Evolutionary conservation across 2,888 invertebrate species (phyloP).

Genomic region (Cataglyphis rosenhaueri): DNA sequence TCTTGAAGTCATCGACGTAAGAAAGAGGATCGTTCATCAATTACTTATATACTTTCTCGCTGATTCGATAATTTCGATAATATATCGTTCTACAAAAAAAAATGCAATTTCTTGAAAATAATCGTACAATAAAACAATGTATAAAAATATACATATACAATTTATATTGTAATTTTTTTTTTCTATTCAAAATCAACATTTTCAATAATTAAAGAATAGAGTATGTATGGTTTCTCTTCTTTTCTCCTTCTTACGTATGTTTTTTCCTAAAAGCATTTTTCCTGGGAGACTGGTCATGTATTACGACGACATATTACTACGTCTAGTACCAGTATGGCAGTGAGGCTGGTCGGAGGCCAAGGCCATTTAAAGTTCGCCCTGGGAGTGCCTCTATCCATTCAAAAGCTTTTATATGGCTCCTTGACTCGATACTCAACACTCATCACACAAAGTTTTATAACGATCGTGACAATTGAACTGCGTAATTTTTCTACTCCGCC

Average conservation of each 20-base stretch:
- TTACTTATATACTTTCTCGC: constrained; percentile 23
- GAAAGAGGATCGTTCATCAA: constrained; percentile 50
- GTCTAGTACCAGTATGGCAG: constrained; percentile 41
- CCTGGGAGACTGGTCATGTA: constrained; percentile 10
- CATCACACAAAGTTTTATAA: constrained; percentile 28
- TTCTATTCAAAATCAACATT: not conserved
- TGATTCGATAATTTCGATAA: not conserved
- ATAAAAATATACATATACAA: not conserved
- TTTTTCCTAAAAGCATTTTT: constrained; percentile 44
- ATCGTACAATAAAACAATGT: not conserved
- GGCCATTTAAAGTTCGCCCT: constrained; percentile 58
- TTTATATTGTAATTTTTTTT: not conserved
- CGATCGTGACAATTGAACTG: constrained; percentile 14
- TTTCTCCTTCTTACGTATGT: constrained; percentile 12
- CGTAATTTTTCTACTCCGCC: constrained; percentile 13
- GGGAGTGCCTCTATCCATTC: constrained; percentile 59
- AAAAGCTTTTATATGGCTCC: constrained; percentile 41
- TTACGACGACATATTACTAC: constrained; percentile 40
- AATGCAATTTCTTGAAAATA: not conserved
- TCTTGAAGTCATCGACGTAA: constrained; percentile 49
- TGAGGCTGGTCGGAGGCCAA: constrained; percentile 77
- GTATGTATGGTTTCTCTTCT: not conserved
- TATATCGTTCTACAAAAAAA: not conserved
- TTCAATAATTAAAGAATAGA: constrained; percentile 22
- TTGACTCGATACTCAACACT: constrained; percentile 40